Evolutionary conservation across 2,888 invertebrate species (phyloP).

Genomic region (Nomada fabriciana): DNA sequence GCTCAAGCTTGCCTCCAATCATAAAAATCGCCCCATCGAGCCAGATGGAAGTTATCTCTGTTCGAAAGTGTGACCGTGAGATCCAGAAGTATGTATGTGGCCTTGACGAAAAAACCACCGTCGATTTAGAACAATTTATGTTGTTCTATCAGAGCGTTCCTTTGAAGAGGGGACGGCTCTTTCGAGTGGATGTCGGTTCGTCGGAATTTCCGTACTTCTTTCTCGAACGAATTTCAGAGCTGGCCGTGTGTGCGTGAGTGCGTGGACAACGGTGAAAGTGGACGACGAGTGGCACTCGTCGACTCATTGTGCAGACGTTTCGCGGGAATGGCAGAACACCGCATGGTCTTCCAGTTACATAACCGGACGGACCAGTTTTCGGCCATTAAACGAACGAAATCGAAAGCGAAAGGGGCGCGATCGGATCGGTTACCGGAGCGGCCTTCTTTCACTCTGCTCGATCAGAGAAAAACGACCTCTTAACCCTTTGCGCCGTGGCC

Average conservation of each 20-base stretch:
- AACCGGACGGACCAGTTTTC: conserved; percentile 77
- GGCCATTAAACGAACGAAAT: conserved; percentile 57
- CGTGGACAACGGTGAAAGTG: conserved; percentile 76
- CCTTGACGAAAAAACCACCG: no score
- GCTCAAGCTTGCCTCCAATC: not conserved
- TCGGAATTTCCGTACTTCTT: conserved; percentile 4
- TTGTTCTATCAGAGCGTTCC: no score
- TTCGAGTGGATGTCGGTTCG: not conserved
- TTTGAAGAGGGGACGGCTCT: not conserved
- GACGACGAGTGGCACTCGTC: conserved; percentile 61
- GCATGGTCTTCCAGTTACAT: conserved; percentile 76
- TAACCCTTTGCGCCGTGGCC: conserved; percentile 32
- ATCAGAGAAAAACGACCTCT: conserved; percentile 29
- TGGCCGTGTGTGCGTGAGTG: conserved; percentile 10
- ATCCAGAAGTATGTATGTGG: no score
- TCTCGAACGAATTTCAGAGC: conserved; percentile 29
- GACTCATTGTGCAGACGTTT: conserved; percentile 78
- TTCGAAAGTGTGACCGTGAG: no score
- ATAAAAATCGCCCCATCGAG: no score
- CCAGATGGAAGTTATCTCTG: no score
- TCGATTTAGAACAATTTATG: no score
- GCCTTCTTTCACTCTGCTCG: not conserved
- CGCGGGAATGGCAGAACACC: conserved; percentile 75
- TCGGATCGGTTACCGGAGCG: conserved; percentile 6
- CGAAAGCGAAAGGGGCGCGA: conserved; percentile 54